phyloP scores from a whole-genome alignment of 2,113 vertebrate genomes.

The Meleagris gallopavo region DNA sequence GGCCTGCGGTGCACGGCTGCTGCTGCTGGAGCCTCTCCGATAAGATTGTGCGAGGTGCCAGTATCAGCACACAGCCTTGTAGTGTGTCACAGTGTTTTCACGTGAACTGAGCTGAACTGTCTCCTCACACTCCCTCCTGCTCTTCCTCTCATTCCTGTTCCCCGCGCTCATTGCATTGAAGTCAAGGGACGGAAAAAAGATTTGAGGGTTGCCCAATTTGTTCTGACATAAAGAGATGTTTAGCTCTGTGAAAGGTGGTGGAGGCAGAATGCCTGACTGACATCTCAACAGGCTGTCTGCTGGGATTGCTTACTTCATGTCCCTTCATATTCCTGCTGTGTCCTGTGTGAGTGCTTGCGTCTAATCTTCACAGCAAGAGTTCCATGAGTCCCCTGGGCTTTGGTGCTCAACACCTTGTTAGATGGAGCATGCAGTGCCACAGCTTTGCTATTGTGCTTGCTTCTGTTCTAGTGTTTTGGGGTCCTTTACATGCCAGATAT shows the following conservation, averaged over 20 bases:
- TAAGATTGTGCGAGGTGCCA: constrained; percentile 53
- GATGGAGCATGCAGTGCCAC: constrained; percentile 54
- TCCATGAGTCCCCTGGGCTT: constrained; percentile 82
- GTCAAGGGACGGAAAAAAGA: constrained; percentile 83
- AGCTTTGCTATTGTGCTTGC: neutral
- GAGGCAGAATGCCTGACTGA: constrained; percentile 77
- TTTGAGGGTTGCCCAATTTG: constrained; percentile 84
- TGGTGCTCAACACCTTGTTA: constrained; percentile 85
- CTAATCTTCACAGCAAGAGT: constrained; percentile 83
- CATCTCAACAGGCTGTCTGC: constrained; percentile 76
- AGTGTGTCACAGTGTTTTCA: constrained; percentile 60
- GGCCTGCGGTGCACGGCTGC: neutral
- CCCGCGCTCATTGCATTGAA: constrained; percentile 69
- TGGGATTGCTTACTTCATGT: constrained; percentile 76
- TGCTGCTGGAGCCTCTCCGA: constrained; percentile 14
- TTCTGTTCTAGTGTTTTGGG: constrained; percentile 30
- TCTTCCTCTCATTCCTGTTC: constrained; percentile 30
- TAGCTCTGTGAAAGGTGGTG: constrained; percentile 83
- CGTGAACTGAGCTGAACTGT: constrained; percentile 72
- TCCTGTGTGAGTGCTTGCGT: constrained; percentile 80
- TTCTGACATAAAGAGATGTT: constrained; percentile 84
- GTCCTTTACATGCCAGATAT: neutral
- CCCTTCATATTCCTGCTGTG: constrained; percentile 75
- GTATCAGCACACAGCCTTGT: constrained; percentile 62
- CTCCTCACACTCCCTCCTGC: constrained; percentile 52